Conservation (phyloP, 2,797 vertebrate genomes). For the Eulemur albifrons region DNA sequence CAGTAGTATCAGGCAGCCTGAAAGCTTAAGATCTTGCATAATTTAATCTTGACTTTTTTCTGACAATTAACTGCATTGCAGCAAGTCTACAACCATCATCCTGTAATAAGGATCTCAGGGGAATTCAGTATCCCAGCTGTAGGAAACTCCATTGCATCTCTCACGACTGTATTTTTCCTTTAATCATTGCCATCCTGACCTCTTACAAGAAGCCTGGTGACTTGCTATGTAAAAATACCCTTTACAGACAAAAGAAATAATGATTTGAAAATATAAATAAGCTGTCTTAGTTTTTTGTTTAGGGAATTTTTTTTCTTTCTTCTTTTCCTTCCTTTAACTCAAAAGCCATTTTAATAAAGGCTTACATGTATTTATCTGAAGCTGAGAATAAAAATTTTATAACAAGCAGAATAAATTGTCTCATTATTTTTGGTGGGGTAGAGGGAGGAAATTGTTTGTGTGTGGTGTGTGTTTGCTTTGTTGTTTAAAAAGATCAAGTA, state of each 20-base stretch:
- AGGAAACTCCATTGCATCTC: background rate
- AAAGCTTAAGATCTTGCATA: background rate
- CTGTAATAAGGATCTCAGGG: background rate
- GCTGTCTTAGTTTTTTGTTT: background rate
- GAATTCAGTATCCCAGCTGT: background rate
- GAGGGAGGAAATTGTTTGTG: background rate
- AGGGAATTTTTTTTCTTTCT: background rate
- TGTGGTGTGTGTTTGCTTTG: background rate
- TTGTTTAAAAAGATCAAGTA: background rate
- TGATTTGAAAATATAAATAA: background rate
- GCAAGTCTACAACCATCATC: background rate
- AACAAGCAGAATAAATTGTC: background rate
- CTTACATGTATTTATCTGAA: background rate
- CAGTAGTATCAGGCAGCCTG: background rate
- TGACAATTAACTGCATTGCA: background rate
- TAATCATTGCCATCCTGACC: background rate
- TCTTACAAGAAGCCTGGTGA: background rate
- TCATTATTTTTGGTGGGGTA: background rate
- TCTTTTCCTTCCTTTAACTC: background rate
- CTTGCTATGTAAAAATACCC: background rate
- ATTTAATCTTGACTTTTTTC: constrained; percentile 18
- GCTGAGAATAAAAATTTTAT: background rate
- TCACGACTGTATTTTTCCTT: background rate
- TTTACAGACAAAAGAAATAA: constrained; percentile 16
- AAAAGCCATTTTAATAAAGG: constrained; percentile 16